Evolutionary conservation across 2,888 invertebrate genomes (phyloP), one percentile per base, ranked within the genome.

Genomic region (Dascillus cervinus): DNA sequence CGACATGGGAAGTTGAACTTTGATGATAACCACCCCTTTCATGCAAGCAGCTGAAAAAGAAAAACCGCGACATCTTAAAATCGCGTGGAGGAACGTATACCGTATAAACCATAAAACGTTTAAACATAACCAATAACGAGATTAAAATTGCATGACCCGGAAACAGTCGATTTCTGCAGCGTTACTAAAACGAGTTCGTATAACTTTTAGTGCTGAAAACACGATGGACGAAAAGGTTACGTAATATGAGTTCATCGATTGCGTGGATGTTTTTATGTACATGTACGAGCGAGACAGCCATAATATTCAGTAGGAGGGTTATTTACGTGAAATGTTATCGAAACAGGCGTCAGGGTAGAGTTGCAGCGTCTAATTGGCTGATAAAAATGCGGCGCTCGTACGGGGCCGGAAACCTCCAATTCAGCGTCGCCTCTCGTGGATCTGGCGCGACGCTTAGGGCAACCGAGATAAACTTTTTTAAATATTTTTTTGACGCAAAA

Each of bases 291-390:
- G 12, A 22, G 13, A 17, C 22, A 11, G 15, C 14, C 22, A 15
- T 13, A 14, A 24, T 20, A 14, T 21, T 23, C 10, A 4, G 15
- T n/a, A n/a, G 23, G 19, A 14, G 15, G 23, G 22, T 27, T 32
- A 24, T 21, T 25, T 14, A 20, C 15, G 24, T 17, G 20, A 32
- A 31, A 27, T 27, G 24, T 31, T 35, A 31, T 28, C 17, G 26
- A 43, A 47, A 44, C 50, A 50, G 49, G 50, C 52, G 52, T 50
- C 49, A 39, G 48, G 34, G 34, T 41, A 38, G 52, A 52, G 53
- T 57, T 55, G 52, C 55, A 54, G 40, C 49, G 45, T 46, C 56
- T 60, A 58, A 60, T 58, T 60, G 56, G 53, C 56, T 58, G 58
- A 57, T 57, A 58, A 57, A 56, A 58, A 59, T 59, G 56, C 59